phyloP scores from a whole-genome alignment of 2,797 vertebrate genomes.

The Danio tinwini region DNA sequence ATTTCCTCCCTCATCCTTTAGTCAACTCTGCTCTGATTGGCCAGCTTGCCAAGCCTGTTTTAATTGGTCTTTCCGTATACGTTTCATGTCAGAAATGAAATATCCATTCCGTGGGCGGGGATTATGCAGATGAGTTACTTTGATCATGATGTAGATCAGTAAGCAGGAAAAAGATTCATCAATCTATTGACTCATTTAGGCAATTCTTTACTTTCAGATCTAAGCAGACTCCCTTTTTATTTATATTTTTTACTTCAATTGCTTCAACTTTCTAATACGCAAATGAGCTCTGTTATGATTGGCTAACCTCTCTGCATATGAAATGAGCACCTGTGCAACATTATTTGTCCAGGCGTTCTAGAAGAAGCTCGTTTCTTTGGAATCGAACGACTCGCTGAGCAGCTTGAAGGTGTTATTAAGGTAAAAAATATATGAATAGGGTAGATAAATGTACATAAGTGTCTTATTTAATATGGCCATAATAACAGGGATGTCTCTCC shows the following conservation, averaged over 20 bases:
- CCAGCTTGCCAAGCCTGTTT: too few species aligned
- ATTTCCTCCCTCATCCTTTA: too few species aligned
- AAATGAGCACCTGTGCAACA: neutral
- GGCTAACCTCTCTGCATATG: slow-evolving; percentile 41
- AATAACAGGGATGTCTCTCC: neutral
- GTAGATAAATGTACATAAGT: neutral
- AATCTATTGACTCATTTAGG: too few species aligned
- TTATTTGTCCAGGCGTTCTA: slow-evolving; percentile 83
- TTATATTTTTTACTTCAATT: neutral
- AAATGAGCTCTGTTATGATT: neutral
- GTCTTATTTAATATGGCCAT: neutral
- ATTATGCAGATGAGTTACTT: too few species aligned
- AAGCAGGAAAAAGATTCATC: too few species aligned
- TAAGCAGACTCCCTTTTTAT: neutral
- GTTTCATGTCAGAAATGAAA: too few species aligned
- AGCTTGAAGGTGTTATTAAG: slow-evolving; percentile 93
- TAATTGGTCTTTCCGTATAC: too few species aligned
- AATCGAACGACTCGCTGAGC: slow-evolving; percentile 94
- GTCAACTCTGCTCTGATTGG: too few species aligned
- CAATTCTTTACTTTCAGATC: too few species aligned
- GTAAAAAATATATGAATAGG: slow-evolving; percentile 65
- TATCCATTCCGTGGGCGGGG: too few species aligned
- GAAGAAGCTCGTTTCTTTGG: slow-evolving; percentile 99
- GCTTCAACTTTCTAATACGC: neutral
- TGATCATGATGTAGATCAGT: too few species aligned